Base-by-base conservation (phyloP, 1,140 invertebrate genomes). In the Cepaea nemoralis region DNA sequence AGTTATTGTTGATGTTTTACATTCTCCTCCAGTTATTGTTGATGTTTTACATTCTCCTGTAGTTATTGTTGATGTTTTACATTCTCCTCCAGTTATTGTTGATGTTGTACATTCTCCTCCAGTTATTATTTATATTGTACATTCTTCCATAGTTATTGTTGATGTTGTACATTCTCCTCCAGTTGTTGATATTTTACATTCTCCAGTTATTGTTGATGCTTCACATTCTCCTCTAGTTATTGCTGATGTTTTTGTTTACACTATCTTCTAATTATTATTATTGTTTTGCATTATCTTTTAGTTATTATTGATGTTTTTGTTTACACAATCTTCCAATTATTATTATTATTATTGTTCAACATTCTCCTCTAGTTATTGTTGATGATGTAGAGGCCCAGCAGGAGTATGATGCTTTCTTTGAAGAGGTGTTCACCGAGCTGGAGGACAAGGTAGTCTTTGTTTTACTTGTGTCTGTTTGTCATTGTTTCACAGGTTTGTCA, bases 391-490 rank as follows among this genome's bases (percentile, higher is more conserved):
- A 99, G 92, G 97, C 98, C 94, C 98, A 99, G 90, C 96, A 99
- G 91, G 97, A 99, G 93, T 99, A 99, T 93, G 98, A 99, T 91
- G 98, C 99, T 89, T 99, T 99, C 91, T 99, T 99, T 93, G 98
- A 99, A 93, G 98, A 99, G 93, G 97, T 99, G 10, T 99, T 99
- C 93, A 96, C 97, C 5, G 98, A 99, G 92, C 96, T 98, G 90
- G 97, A 99, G 92, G 97, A 98, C 88, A 99, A 98, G 91, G 93
- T 94, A 91, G 87, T 45, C 19, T 19, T 45, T 45, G 42, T 45
- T 45, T 45, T 45, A 10, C 19, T 45, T 45, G 8, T 45, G 16
- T 10, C 42, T 16, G 16, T n/a, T n/a, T n/a, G n/a, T n/a, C n/a
- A n/a, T n/a, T n/a, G n/a, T n/a, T n/a, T n/a, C n/a, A n/a, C n/a